A percentile compares a stretch with the other conserved stretches of the same genome.
Evolutionary conservation across 2,113 vertebrate species (phyloP).

Genomic region (Ovis aries): DNA sequence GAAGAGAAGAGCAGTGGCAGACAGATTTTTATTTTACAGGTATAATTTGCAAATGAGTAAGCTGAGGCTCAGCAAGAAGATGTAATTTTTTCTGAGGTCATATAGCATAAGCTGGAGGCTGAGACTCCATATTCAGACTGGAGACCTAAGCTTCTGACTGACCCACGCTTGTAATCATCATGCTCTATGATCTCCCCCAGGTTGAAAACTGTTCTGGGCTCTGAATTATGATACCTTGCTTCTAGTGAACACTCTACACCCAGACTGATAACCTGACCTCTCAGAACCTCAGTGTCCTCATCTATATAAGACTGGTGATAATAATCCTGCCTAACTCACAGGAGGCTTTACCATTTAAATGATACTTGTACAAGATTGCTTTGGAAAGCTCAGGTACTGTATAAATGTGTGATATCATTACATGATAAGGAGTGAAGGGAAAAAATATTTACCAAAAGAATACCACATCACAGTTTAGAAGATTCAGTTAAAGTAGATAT

Average conservation of each 20-base stretch:
- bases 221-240: background rate
- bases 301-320: background rate
- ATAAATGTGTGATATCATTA: background rate
- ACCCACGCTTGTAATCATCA: background rate
- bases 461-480: background rate
- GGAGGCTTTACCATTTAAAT: background rate
- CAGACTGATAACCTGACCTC: background rate
- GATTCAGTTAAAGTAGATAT: background rate
- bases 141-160: background rate
- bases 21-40: background rate
- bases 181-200: background rate
- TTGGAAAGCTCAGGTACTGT: background rate
- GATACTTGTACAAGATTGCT: background rate
- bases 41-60: background rate
- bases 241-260: background rate
- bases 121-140: background rate
- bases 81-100: background rate
- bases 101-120: background rate
- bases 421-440: background rate
- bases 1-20: background rate
- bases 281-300: background rate
- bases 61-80: background rate
- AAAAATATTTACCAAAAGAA: background rate
- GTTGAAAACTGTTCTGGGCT: background rate
- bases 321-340: background rate